A percentile compares a stretch with the other conserved stretches of the same genome.
Conservation (phyloP, 1,140 invertebrate species). For the Macrotrachela quadricornifera region DNA sequence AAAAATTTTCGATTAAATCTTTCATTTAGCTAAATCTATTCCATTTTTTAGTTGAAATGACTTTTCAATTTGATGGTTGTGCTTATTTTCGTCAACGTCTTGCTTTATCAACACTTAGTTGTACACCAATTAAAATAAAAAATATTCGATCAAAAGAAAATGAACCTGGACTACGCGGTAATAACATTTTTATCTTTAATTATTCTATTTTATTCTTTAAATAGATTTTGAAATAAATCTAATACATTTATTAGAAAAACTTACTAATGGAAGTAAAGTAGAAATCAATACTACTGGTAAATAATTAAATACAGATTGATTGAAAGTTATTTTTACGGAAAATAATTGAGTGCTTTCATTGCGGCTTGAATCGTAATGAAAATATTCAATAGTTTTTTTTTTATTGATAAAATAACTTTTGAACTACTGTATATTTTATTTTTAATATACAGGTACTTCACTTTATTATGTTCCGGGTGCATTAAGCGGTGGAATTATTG, state of each 20-base stretch:
- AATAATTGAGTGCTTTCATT: too few species aligned
- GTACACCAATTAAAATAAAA: conserved; percentile 60
- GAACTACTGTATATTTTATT: neutral
- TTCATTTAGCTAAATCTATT: too few species aligned
- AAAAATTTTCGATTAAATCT: too few species aligned
- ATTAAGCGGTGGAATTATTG: conserved; percentile 57
- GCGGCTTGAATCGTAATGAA: too few species aligned
- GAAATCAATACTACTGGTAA: conserved; percentile 69
- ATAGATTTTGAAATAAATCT: conserved; percentile 74
- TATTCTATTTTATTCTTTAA: neutral
- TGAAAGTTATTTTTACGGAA: too few species aligned
- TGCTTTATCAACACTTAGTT: conserved; percentile 62
- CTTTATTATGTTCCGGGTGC: conserved; percentile 70
- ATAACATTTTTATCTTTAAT: conserved; percentile 6
- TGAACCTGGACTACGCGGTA: conserved; percentile 60
- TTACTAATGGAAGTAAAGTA: conserved; percentile 75
- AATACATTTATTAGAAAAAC: conserved; percentile 63
- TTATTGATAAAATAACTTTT: too few species aligned
- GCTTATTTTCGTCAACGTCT: conserved; percentile 53
- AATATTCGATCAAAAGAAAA: conserved; percentile 59
- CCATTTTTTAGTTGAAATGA: too few species aligned
- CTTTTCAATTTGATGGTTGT: too few species aligned
- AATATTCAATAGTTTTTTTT: too few species aligned
- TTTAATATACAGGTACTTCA: conserved; percentile 39
- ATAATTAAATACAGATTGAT: conserved; percentile 1